A percentile compares a stretch with the other conserved stretches of the same genome.
These are phyloP conservation scores for Acrobasis suavella DNA, from an alignment of 2,888 invertebrate genomes.

Conservation along the genomic window DNA sequence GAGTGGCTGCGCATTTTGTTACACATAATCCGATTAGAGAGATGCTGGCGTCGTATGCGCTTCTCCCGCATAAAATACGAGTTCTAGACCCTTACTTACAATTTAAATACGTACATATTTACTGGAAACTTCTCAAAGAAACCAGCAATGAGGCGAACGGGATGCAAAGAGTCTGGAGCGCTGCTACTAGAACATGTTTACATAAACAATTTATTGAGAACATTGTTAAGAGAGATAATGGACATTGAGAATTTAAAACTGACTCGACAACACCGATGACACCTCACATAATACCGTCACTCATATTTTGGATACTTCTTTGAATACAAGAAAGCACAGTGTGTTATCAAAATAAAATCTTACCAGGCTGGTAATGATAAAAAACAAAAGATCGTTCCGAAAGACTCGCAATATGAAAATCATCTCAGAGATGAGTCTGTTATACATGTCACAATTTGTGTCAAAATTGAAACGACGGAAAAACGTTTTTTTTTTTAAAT, in stretches of 20 bases:
- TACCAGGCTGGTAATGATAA: too few species aligned
- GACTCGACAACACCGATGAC: constrained; percentile 2
- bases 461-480: too few species aligned
- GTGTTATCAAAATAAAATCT: too few species aligned
- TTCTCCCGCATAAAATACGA: constrained; percentile 63
- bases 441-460: too few species aligned
- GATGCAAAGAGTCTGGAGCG: constrained; percentile 6
- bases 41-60: constrained; percentile 48
- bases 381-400: too few species aligned
- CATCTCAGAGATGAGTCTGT: not conserved
- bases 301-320: not conserved
- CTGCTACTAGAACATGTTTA: constrained; percentile 13
- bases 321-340: not conserved
- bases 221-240: not conserved
- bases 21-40: constrained; percentile 76
- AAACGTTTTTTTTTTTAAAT: too few species aligned
- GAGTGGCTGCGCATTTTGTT: constrained; percentile 72
- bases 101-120: constrained; percentile 46
- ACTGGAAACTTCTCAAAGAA: constrained; percentile 24
- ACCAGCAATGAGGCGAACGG: constrained; percentile 5
- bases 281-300: not conserved
- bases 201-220: constrained; percentile 1
- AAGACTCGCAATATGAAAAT: not conserved
- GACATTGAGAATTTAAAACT: not conserved
- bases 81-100: constrained; percentile 46